Base-by-base conservation (phyloP, 2,888 invertebrate genomes). In the Drosophila infuscata region DNA sequence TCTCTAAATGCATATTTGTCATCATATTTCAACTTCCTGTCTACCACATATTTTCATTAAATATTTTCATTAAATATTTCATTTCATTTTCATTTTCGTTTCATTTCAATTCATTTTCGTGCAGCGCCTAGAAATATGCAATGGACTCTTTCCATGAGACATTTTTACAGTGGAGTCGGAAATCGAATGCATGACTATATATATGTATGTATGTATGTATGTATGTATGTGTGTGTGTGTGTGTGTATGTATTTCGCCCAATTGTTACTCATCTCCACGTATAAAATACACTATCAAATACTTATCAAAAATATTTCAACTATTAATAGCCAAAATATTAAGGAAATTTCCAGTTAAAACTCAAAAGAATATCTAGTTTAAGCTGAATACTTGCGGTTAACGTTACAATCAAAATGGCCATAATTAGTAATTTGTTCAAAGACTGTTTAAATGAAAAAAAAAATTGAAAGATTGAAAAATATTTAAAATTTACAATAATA, bases 101-200 rank as follows among this genome's bases (percentile, higher is more conserved):
- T 56, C 52, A 63, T 49, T 66, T 33, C 56, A 35, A 11, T 29
- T 65, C 69, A 76, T 64, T 80, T 70, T 54, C 58, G 57, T 59
- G 69, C 73, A 68, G 71, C 78, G 54, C 65, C 72, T 58, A 66
- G 12, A 79, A 72, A 66, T 79, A 80, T 76, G 71, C 80, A 69
- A 79, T 59, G 56, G 48, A 48, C 11, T 69, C 56, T 49, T 59
- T 29, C 33, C n/a, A 12, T 38, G 49, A n/a, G 43, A 32, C 41
- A 41, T 35, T 36, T 43, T 11, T 59, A 74, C 75, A 74, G 58
- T 76, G 54, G 59, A 36, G 58, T 62, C 79, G 41, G 4, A 70
- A 64, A 60, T 61, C 29, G 29, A 29, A 49, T 29, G 29, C 73
- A 32, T 72, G 51, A 5, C 57, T 52, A 49, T 32, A 48, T 20